These are phyloP conservation scores for Microcebus lehilahytsara DNA, from an alignment of 2,113 vertebrate species.

Conservation along the genomic window DNA sequence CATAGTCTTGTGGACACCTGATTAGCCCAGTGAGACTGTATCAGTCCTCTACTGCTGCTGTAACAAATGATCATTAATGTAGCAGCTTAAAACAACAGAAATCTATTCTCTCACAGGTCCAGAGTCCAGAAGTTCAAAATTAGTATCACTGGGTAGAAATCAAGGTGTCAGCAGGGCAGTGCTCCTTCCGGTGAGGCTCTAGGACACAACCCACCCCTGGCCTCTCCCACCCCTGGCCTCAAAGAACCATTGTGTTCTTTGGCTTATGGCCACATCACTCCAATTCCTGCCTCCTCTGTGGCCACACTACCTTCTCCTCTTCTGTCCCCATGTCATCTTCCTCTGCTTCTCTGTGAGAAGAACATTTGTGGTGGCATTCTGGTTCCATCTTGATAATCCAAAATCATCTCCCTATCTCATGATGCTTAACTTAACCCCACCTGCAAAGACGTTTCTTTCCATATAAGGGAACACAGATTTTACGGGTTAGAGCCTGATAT, in stretches of 20 bases:
- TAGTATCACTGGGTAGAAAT: background rate
- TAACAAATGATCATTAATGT: background rate
- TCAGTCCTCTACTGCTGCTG: background rate
- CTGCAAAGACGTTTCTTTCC: background rate
- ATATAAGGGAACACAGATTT: background rate
- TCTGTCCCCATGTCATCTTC: background rate
- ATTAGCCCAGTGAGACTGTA: background rate
- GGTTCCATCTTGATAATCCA: background rate
- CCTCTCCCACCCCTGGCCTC: background rate
- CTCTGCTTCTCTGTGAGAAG: background rate
- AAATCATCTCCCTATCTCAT: background rate
- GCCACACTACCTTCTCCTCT: background rate
- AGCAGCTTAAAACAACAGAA: background rate
- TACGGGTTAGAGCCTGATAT: background rate
- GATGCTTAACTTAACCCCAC: background rate
- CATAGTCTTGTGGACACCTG: background rate
- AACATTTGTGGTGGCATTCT: background rate
- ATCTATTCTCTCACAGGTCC: background rate
- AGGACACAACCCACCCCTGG: accelerated
- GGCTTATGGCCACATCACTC: background rate
- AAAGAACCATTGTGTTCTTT: background rate
- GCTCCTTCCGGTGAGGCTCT: background rate
- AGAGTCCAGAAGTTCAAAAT: background rate
- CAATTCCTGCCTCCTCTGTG: background rate
- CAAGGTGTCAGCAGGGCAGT: background rate